A percentile compares a stretch with the other conserved stretches of the same genome.
phyloP scores from a whole-genome alignment of 2,888 invertebrate species.

The Lochmaea capreae region DNA sequence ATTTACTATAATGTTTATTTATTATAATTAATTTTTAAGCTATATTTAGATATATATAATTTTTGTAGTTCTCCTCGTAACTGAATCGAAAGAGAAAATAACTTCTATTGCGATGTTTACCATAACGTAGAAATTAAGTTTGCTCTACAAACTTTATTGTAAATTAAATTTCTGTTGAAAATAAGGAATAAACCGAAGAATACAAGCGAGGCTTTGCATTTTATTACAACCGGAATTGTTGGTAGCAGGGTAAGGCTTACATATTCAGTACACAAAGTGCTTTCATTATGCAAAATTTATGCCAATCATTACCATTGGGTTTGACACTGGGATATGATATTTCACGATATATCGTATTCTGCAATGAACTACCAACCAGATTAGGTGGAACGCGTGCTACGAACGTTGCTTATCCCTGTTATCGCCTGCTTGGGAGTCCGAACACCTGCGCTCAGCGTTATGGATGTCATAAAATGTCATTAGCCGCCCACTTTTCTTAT shows the following conservation, averaged over 20 bases:
- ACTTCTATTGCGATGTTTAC: neutral
- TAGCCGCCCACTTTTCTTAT: slow-evolving; percentile 52
- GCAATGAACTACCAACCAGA: slow-evolving; percentile 63
- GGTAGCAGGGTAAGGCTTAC: slow-evolving; percentile 50
- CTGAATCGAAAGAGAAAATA: neutral
- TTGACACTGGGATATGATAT: slow-evolving; percentile 66
- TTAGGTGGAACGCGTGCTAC: slow-evolving; percentile 57
- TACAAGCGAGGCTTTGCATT: slow-evolving; percentile 51
- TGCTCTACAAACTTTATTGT: slow-evolving; percentile 34
- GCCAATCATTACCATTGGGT: slow-evolving; percentile 66
- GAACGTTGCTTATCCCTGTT: slow-evolving; percentile 65
- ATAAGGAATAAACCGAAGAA: slow-evolving; percentile 44
- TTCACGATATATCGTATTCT: slow-evolving; percentile 61
- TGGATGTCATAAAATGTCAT: slow-evolving; percentile 57
- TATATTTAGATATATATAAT: neutral
- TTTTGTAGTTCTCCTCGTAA: neutral
- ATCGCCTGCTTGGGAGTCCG: slow-evolving; percentile 64
- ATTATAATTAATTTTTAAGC: no score
- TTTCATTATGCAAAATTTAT: slow-evolving; percentile 66
- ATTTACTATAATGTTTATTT: no score
- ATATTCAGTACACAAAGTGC: slow-evolving; percentile 59
- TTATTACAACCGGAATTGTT: slow-evolving; percentile 55
- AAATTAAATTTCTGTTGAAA: slow-evolving; percentile 42
- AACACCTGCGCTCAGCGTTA: slow-evolving; percentile 63
- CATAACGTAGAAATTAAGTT: neutral